Evolutionary conservation across 2,888 invertebrate genomes (phyloP), one percentile per base, ranked within the genome.

Genomic region (Lypha dubia): DNA sequence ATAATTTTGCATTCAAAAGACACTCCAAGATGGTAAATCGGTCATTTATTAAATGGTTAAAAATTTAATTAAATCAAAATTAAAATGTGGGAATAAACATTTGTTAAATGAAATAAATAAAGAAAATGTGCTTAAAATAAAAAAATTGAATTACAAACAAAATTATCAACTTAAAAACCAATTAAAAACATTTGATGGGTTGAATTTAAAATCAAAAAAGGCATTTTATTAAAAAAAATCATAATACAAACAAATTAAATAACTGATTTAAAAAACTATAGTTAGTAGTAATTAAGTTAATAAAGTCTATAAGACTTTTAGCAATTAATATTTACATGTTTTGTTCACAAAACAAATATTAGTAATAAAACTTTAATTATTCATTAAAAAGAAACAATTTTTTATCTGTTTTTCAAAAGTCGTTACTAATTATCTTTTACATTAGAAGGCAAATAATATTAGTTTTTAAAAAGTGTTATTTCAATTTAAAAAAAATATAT

Each of bases 351-450:
- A 51, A 71, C 41, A 51, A 63, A 70, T 41, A 68, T 75, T 49
- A 41, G n/a, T 53, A 68, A 35, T 56, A 58, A 56, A 73, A 73
- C 11, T 65, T 56, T 41, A 68, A 32, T 65, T 70, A 15, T 41
- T 65, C 51, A 49, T 79, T 53, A 28, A 28, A n/a, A 32, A 32
- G 32, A 49, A 65, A 49, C 20, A 13, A 49, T 35, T 46, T 3
- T 13, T 35, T 70, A 28, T 68, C 3, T 20, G 44, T 53, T 35
- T 68, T 46, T 7, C 41, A 35, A 63, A 46, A 49, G 46, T 79
- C 63, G 41, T 58, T 83, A 65, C 83, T 79, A 75, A 70, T 75
- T 79, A 79, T 79, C 44, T 70, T 75, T 79, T 79, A 79, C 73
- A 73, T 73, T 15, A 46, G 17, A 70, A 17, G 35, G 79, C 79